A percentile compares a stretch with the other conserved stretches of the same genome.
Conservation (phyloP, 2,888 invertebrate species). For the Heliconius charithonia region DNA sequence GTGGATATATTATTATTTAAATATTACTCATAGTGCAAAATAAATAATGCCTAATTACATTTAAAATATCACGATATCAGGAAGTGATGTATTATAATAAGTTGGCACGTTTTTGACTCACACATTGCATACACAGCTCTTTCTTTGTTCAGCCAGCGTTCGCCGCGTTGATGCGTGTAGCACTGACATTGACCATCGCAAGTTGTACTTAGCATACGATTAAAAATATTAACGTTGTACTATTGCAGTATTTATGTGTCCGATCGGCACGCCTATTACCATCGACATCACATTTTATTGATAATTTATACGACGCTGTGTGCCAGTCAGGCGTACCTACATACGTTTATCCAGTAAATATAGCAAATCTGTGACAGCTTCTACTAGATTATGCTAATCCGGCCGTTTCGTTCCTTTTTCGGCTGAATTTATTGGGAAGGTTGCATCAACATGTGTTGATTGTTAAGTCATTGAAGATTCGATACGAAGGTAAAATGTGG, state of each 20-base stretch:
- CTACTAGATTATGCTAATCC: constrained; percentile 70
- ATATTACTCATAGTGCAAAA: not conserved
- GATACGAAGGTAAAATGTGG: constrained; percentile 51
- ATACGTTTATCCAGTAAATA: constrained; percentile 63
- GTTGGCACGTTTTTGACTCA: constrained; percentile 58
- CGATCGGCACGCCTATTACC: constrained; percentile 53
- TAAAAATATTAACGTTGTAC: constrained; percentile 54
- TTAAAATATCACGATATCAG: constrained; percentile 23
- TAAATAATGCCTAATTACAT: constrained; percentile 23
- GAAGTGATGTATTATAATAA: constrained; percentile 44
- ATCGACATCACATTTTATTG: constrained; percentile 63
- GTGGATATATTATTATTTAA: not conserved
- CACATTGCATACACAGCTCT: constrained; percentile 54
- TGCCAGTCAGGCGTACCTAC: constrained; percentile 42
- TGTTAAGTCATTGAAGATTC: constrained; percentile 62
- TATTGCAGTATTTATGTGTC: constrained; percentile 46
- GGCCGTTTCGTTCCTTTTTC: constrained; percentile 70
- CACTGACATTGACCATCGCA: constrained; percentile 69
- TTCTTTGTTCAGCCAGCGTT: constrained; percentile 60
- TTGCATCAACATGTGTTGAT: constrained; percentile 46
- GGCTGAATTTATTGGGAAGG: constrained; percentile 57
- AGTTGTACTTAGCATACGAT: constrained; percentile 51
- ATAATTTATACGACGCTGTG: constrained; percentile 64
- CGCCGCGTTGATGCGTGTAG: constrained; percentile 53
- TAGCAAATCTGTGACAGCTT: constrained; percentile 63